Base-by-base conservation (phyloP, 2,113 vertebrate genomes). In the Festucalex cinctus region DNA sequence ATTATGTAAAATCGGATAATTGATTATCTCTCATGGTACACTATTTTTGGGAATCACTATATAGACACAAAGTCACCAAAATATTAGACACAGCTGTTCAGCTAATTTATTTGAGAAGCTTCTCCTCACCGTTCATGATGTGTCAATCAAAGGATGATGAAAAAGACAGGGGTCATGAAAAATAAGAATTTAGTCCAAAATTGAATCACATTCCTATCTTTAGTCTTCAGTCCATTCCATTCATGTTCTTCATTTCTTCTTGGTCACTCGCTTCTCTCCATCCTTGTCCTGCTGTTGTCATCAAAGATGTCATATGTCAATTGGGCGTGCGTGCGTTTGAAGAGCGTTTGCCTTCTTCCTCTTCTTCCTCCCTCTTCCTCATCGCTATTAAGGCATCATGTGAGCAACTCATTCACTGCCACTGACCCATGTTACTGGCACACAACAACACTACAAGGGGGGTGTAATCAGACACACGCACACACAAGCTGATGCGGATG, bases 321-420 rank as follows among this genome's bases (percentile, higher is more conserved):
- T 39, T n/a, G 58, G 20, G 57, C 10, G 57, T 58, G 57, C 12
- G 35, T 58, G 54, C 32, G 26, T 39, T 22, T 39, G 20, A 61
- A 43, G 36, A 41, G 59, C 37, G 20, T 41, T 7, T 17, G 13
- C 43, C n/a, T 26, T 24, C 39, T 43, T 39, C 35, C 35, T 39
- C 60, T 26, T 24, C 39, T 43, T 39, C 35, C 35, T 39, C 60
- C 13, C 14, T 35, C 57, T 12, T 9, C 53, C 24, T 9, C 9
- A 19, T 26, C 22, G 39, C 22, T 16, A 43, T 44, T 24, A 62
- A 62, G 12, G 7, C 13, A 12, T 62, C 60, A 43, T 43, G 60
- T 22, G 20, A 39, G 59, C 59, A 41, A 39, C 60, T 43, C 60
- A 43, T 62, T 62, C 60, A 62, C 60, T 43, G 60, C 9, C 60